These are phyloP conservation scores for Erpetoichthys calabaricus DNA, from an alignment of 2,797 vertebrate genomes.

Conservation along the genomic window DNA sequence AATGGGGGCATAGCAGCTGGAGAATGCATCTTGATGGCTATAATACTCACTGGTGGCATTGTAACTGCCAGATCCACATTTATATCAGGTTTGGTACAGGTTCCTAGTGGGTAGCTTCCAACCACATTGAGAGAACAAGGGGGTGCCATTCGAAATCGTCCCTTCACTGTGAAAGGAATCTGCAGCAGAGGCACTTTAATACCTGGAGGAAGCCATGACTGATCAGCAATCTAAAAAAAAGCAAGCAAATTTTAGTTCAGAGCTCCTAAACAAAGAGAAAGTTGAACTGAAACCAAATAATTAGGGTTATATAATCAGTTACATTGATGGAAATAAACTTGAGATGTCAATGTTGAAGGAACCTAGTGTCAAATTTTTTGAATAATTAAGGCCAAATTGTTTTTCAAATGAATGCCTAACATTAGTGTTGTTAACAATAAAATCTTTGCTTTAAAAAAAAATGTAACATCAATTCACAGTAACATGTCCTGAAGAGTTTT, in stretches of 20 bases:
- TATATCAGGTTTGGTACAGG: constrained; percentile 69
- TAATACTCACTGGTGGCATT: constrained; percentile 68
- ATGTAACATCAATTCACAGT: too few species aligned
- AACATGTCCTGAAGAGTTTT: too few species aligned
- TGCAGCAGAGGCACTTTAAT: constrained; percentile 74
- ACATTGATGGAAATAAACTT: too few species aligned
- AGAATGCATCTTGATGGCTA: too few species aligned
- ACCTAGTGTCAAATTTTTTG: too few species aligned
- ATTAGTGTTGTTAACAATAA: too few species aligned
- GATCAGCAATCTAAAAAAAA: constrained; percentile 53
- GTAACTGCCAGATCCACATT: constrained; percentile 72
- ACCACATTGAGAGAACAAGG: constrained; percentile 69
- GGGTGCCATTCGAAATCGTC: constrained; percentile 71
- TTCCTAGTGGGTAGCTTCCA: constrained; percentile 85
- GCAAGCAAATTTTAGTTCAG: constrained; percentile 1
- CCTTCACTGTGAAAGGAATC: constrained; percentile 65
- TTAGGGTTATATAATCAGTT: too few species aligned
- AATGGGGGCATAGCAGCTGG: too few species aligned
- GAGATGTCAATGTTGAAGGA: too few species aligned
- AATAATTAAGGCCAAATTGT: too few species aligned
- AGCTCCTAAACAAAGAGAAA: neutral
- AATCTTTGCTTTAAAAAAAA: too few species aligned
- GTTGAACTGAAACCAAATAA: neutral
- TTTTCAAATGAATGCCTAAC: too few species aligned
- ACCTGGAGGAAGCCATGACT: constrained; percentile 61